Evolutionary conservation across 2,797 vertebrate genomes (phyloP).

Genomic region (Eurystomus glaucurus): DNA sequence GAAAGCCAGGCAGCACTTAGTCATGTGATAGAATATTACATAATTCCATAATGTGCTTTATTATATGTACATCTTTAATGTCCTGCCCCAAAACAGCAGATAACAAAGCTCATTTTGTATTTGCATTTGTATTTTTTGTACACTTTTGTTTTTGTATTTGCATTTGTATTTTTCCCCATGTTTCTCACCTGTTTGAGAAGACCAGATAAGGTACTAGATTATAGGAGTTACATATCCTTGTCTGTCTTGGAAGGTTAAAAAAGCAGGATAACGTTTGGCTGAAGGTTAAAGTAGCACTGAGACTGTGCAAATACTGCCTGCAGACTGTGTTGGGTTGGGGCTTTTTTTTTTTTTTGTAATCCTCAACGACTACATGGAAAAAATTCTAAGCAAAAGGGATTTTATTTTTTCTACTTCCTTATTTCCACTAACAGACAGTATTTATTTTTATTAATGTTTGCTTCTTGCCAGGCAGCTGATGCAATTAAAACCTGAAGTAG

Average conservation of each 20-base stretch:
- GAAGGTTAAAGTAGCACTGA: conserved; percentile 23
- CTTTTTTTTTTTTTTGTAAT: neutral
- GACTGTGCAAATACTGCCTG: neutral
- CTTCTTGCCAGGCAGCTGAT: conserved; percentile 19
- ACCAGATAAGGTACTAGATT: neutral
- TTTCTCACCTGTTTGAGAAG: conserved; percentile 5
- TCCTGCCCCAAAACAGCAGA: neutral
- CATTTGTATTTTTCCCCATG: neutral
- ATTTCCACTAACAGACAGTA: conserved; percentile 18
- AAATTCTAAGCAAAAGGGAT: neutral
- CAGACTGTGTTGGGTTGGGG: neutral
- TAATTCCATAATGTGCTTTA: neutral
- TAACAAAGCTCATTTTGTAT: neutral
- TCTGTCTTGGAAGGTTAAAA: conserved; percentile 17
- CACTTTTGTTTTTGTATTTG: too few species aligned
- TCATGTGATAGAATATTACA: neutral
- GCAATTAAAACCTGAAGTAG: neutral
- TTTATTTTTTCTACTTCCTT: neutral
- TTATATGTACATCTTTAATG: neutral
- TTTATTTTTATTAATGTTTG: conserved; percentile 21
- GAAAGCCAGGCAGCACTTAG: neutral
- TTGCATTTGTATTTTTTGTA: too few species aligned
- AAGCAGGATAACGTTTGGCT: neutral
- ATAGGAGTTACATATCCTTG: neutral
- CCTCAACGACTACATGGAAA: neutral